A percentile compares a stretch with the other conserved stretches of the same genome.
Conservation (phyloP, 1,140 invertebrate species). For the Drosophila persimilis region DNA sequence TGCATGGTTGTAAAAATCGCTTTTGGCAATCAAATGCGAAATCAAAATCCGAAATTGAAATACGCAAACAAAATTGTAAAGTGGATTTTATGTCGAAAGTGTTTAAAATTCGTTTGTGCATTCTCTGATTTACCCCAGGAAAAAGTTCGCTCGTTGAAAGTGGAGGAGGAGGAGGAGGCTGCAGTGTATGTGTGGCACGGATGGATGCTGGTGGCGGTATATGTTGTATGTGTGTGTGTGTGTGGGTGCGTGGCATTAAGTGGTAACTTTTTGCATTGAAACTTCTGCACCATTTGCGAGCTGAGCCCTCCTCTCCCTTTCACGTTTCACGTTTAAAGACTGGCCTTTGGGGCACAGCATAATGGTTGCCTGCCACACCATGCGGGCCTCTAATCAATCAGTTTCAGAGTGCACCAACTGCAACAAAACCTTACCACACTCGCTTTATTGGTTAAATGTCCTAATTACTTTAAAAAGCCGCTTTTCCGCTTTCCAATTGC, state of each 20-base stretch:
- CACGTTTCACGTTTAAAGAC: too few relatives aligned
- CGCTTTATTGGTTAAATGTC: slow-evolving; percentile 57
- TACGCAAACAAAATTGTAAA: slow-evolving; percentile 77
- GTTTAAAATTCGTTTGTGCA: slow-evolving; percentile 63
- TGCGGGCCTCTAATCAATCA: slow-evolving; percentile 62
- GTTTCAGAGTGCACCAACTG: slow-evolving; percentile 4
- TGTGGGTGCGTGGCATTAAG: slow-evolving; percentile 51
- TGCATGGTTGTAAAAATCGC: slow-evolving; percentile 53
- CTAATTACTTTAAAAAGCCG: slow-evolving; percentile 76
- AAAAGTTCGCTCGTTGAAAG: slow-evolving; percentile 7
- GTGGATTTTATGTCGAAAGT: slow-evolving; percentile 65
- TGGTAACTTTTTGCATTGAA: slow-evolving; percentile 57
- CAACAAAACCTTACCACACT: slow-evolving; percentile 37
- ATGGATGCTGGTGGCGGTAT: slow-evolving; percentile 3
- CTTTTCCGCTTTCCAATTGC: slow-evolving; percentile 21
- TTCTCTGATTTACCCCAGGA: slow-evolving; percentile 8
- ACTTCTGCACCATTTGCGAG: slow-evolving; percentile 31
- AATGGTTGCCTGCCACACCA: not conserved
- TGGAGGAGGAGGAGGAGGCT: not conserved
- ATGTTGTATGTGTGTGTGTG: not conserved
- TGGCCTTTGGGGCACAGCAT: too few relatives aligned
- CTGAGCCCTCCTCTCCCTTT: too few relatives aligned
- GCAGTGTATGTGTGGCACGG: slow-evolving; percentile 18
- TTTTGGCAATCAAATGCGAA: slow-evolving; percentile 74
- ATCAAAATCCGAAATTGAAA: slow-evolving; percentile 79